Conservation (phyloP, 2,113 vertebrate genomes). For the Castor canadensis region DNA sequence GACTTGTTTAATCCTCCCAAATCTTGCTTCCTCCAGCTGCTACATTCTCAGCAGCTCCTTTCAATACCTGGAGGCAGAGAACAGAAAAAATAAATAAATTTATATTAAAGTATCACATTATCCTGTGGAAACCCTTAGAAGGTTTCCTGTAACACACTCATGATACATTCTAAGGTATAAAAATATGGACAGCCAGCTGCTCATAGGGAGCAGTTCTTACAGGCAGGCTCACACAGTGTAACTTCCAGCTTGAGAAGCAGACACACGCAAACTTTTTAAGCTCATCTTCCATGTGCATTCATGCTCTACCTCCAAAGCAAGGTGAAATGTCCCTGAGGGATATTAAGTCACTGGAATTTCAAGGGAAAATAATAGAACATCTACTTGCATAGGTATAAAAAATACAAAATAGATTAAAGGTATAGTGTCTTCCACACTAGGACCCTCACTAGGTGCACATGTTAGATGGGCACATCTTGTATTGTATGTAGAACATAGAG, state of each 20-base stretch:
- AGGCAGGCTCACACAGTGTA: not conserved
- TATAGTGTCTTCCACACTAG: not conserved
- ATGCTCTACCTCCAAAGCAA: not conserved
- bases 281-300: not conserved
- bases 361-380: not conserved
- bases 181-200: not conserved
- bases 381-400: not conserved
- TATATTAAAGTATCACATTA: not conserved
- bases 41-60: not conserved
- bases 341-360: not conserved
- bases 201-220: not conserved
- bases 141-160: not conserved
- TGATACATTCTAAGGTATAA: not conserved
- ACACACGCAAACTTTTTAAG: not conserved
- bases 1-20: not conserved
- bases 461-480: not conserved
- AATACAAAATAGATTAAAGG: not conserved
- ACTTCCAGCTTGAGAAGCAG: not conserved
- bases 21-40: not conserved
- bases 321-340: not conserved
- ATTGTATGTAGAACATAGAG: not conserved
- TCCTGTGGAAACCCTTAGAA: not conserved
- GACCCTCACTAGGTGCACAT: not conserved
- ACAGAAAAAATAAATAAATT: conserved; percentile 4
- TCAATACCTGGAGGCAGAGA: not conserved